phyloP scores from a whole-genome alignment of 35 echinoderm and acorn worm species.

The Heliocidaris erythrogramma region DNA sequence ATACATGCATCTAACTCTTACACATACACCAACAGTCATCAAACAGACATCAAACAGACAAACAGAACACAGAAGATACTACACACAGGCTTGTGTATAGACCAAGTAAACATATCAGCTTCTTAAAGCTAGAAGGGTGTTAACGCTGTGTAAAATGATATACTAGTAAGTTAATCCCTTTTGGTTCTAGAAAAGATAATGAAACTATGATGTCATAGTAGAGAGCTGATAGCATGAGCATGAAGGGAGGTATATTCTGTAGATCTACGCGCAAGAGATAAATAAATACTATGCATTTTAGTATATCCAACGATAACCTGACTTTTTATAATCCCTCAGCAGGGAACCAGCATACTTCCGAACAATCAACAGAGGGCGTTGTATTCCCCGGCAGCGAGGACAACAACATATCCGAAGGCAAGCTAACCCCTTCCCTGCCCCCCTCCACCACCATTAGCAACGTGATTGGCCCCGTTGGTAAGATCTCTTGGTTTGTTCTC shows the following conservation, averaged over 20 bases:
- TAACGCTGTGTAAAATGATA: too few relatives aligned
- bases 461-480: constrained; percentile 35
- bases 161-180: too few relatives aligned
- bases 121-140: too few relatives aligned
- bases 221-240: not conserved
- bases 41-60: not conserved
- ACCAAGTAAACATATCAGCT: not conserved
- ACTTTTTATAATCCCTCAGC: not conserved
- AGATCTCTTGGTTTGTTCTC: constrained; percentile 28
- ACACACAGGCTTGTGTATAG: not conserved
- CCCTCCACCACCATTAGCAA: constrained; percentile 36
- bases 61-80: not conserved
- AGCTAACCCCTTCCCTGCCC: not conserved
- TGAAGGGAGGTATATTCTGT: not conserved
- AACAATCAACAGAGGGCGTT: not conserved
- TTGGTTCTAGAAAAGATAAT: too few relatives aligned
- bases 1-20: not conserved
- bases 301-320: not conserved
- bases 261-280: not conserved
- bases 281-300: not conserved
- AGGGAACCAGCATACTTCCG: not conserved
- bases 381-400: not conserved
- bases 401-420: constrained; percentile 33
- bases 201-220: not conserved
- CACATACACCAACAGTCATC: not conserved